These are phyloP conservation scores for Ctena decussata DNA, from an alignment of 2,888 invertebrate genomes.

Conservation along the genomic window DNA sequence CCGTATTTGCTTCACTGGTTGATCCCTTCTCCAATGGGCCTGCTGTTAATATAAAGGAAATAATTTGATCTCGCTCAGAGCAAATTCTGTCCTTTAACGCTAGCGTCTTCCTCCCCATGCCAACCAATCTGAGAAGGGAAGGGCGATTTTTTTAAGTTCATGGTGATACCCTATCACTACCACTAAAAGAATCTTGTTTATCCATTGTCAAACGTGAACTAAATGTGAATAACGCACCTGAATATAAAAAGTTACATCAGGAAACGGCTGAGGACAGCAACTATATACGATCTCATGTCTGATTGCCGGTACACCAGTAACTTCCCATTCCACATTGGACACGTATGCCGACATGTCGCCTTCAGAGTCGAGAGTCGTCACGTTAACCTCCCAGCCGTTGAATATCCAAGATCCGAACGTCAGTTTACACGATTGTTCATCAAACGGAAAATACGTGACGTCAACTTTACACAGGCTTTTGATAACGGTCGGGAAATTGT, in stretches of 20 bases:
- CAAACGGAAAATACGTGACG: conserved; percentile 72
- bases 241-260: conserved; percentile 77
- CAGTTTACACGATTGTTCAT: conserved; percentile 66
- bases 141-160: too few relatives aligned
- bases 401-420: conserved; percentile 81
- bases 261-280: conserved; percentile 77
- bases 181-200: too few relatives aligned
- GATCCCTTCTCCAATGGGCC: too few relatives aligned
- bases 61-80: too few relatives aligned
- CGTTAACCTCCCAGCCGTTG: conserved; percentile 70
- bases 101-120: too few relatives aligned
- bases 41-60: too few relatives aligned
- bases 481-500: conserved; percentile 70
- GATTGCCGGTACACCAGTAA: conserved; percentile 60
- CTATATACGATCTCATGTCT: conserved; percentile 63
- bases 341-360: conserved; percentile 70
- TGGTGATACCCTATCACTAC: too few relatives aligned
- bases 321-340: conserved; percentile 77
- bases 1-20: too few relatives aligned
- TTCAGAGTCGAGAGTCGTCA: conserved; percentile 28
- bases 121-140: too few relatives aligned
- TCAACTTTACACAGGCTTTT: conserved; percentile 70
- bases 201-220: too few relatives aligned
- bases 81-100: too few relatives aligned
- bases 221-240: too few relatives aligned